Evolutionary conservation across 2,888 invertebrate species (phyloP).

Genomic region (Oconnorella tubifera): DNA sequence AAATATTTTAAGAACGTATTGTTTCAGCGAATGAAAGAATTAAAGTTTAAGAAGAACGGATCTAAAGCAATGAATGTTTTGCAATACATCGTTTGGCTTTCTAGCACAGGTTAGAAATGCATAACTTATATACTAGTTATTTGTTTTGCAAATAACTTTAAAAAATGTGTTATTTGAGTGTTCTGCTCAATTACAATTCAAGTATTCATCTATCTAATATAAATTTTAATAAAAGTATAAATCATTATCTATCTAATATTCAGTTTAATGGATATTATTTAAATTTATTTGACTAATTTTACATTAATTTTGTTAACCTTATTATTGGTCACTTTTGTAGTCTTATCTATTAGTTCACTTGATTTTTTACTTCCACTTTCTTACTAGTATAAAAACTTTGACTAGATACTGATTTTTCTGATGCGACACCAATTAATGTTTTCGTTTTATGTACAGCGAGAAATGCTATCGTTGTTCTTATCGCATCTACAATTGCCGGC

Average conservation of each 20-base stretch:
- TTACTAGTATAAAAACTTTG: not conserved
- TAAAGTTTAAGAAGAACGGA: constrained; percentile 13
- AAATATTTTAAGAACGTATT: constrained; percentile 17
- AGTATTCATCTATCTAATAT: no score
- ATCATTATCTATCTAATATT: no score
- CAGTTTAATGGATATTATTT: no score
- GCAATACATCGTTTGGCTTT: constrained; percentile 5
- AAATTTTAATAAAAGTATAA: no score
- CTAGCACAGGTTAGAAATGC: constrained; percentile 13
- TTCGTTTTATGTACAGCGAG: constrained; percentile 33
- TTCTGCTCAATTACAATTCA: no score
- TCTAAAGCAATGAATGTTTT: not conserved
- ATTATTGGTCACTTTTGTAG: not conserved
- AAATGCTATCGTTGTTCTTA: constrained; percentile 37
- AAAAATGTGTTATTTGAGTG: no score
- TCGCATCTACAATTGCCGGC: constrained; percentile 32
- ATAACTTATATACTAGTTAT: no score
- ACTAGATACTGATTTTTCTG: not conserved
- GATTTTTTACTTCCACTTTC: not conserved
- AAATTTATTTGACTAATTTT: no score
- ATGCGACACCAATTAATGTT: constrained; percentile 35
- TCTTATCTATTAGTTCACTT: not conserved
- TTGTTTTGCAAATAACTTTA: no score
- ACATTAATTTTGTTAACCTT: not conserved
- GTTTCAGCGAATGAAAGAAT: constrained; percentile 27